Base-by-base conservation (phyloP, 2,888 invertebrate genomes). In the Antitype chi region DNA sequence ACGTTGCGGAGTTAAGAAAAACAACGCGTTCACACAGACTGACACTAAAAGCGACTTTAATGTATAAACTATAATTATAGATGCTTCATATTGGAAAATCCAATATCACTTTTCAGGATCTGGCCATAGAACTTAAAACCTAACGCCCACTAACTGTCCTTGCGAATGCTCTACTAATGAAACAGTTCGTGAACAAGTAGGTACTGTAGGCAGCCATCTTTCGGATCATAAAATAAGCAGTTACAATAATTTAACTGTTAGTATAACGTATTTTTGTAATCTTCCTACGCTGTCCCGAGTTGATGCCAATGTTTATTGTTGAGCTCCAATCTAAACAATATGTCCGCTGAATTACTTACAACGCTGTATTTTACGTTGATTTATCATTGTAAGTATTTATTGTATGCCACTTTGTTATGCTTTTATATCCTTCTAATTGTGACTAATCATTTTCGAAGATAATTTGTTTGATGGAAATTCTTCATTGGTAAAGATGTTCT, bases 191-290 rank as follows among this genome's bases (percentile, higher is more conserved):
- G 5, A 43, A 28, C 38, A 7, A 25, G 32, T 25, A 57, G 13
- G 47, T 20, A n/a, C n/a, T n/a, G n/a, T n/a, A 25, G 53, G 28
- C 7, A 38, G 52, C 25, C n/a, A 63, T 63, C 23, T 57, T 43
- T 57, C 11, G 15, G 43, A 32, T 62, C 23, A 47, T 73, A 66
- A 73, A 59, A 52, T 57, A 79, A 69, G 23, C 20, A 55, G 70
- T 53, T 9, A 17, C 32, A 66, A 74, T 74, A 72, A 76, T 63
- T 15, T 43, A 60, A 59, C 59, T 38, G 28, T 20, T 49, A 55
- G 28, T 69, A 28, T 38, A 73, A 73, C 32, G 66, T 85, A 73
- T 83, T 85, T 63, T 75, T 74, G 59, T 78, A 78, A 76, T 82
- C 47, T 28, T 59, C 71, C 71, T 66, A 63, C 82, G 59, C 52